A percentile compares a stretch with the other conserved stretches of the same genome.
Conservation (phyloP, 1,140 invertebrate species). For the Gonatopus flavifemur region DNA sequence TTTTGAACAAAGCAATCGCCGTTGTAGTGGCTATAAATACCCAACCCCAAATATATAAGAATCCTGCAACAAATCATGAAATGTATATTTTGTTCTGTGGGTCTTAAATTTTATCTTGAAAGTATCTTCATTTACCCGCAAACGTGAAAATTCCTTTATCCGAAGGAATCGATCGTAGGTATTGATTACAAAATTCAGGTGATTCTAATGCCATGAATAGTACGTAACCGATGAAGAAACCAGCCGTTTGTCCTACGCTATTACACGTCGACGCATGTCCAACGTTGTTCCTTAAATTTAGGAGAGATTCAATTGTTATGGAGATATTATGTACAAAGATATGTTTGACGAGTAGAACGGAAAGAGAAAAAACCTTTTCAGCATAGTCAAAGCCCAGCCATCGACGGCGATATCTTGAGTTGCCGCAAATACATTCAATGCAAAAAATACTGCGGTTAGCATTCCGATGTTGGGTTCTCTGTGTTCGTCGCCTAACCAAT, state of each 20-base stretch:
- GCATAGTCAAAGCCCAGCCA: conserved; percentile 99
- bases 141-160: conserved; percentile 81
- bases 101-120: no score
- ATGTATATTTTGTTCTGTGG: background rate
- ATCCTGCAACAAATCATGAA: conserved; percentile 64
- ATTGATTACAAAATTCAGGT: conserved; percentile 92
- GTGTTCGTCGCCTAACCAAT: conserved; percentile 71
- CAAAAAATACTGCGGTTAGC: conserved; percentile 86
- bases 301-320: conserved; percentile 4
- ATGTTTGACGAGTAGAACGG: background rate
- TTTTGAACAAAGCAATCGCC: conserved; percentile 86
- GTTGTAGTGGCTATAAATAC: conserved; percentile 91
- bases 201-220: conserved; percentile 98
- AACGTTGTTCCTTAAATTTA: conserved; percentile 75
- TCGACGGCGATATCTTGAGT: conserved; percentile 99
- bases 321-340: background rate
- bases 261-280: conserved; percentile 99
- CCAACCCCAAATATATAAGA: conserved; percentile 94
- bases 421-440: conserved; percentile 93
- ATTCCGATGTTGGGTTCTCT: conserved; percentile 75
- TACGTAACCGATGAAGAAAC: conserved; percentile 97
- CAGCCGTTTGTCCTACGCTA: conserved; percentile 96
- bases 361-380: conserved; percentile 69
- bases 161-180: conserved; percentile 75
- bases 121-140: conserved; percentile 60